Evolutionary conservation across 2,797 vertebrate genomes (phyloP), one percentile per base, ranked within the genome.

Genomic region (Otolemur crassicaudatus): DNA sequence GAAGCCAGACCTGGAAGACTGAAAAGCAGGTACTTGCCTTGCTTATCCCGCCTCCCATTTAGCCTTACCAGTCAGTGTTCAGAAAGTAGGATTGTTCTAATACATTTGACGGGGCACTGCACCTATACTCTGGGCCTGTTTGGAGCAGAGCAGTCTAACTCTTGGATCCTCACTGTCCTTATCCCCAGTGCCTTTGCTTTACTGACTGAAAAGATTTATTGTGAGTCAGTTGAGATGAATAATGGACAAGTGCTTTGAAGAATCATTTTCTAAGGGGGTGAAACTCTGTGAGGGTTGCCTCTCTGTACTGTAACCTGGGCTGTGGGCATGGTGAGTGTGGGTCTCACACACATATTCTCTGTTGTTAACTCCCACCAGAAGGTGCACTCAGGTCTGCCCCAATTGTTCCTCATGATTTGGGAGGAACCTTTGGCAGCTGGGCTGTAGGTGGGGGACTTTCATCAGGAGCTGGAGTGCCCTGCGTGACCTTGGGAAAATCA

Each of bases 141-240:
- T 43, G 6, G 37, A 60, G 58, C 40, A 23, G 27, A 13, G 12
- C 6, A 3, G 40, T 37, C 13, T 34, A n/a, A 34, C 25, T 69
- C 49, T 37, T 17, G 17, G 61, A 56, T 73, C 43, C 20, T 91
- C 46, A 5, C 91, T 49, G 81, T 88, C 56, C 43, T 67, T 60
- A 20, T 49, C n/a, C 60, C 92, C 73, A 43, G 53, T 49, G 4
- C 31, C 65, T 70, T 53, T 23, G 40, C 49, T 79, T 73, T 25
- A 37, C 61, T 56, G 56, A 73, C 84, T n/a, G 25, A 46, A 43
- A 77, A 86, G 56, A 11, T 53, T 93, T 93, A 72, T 86, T 95
- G 90, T 83, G 82, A 87, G 56, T 40, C 65, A 70, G 46, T 82
- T 27, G 73, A 85, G 53, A 67, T 56, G 63, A 88, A 85, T 86